Percentiles rank a stretch among this genome's conserved stretches.
Conservation (phyloP, 2,888 invertebrate species). For the Troglohyphantes excavatus region DNA sequence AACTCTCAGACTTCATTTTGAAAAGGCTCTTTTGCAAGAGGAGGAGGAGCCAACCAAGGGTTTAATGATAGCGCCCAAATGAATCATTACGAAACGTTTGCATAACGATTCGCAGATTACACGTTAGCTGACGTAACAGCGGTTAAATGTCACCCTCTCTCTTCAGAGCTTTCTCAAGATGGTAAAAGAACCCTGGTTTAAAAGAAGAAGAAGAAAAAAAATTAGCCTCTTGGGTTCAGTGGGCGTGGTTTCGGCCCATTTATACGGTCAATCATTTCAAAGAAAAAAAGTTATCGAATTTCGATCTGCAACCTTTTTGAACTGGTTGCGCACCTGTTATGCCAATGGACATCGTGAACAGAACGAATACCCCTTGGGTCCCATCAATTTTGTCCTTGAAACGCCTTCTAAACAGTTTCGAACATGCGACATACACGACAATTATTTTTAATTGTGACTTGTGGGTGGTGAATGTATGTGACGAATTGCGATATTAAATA, state of each 20-base stretch:
- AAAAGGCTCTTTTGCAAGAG: too few relatives aligned
- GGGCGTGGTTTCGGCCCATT: constrained; percentile 1
- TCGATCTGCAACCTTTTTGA: not conserved
- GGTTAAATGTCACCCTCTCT: not conserved
- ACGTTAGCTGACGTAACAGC: not conserved
- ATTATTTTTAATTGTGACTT: too few relatives aligned
- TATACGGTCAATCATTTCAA: not conserved
- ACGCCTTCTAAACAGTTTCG: too few relatives aligned
- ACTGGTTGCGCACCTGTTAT: too few relatives aligned
- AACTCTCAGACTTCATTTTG: too few relatives aligned
- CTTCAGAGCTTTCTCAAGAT: too few relatives aligned
- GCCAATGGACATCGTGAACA: too few relatives aligned
- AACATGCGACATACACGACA: too few relatives aligned
- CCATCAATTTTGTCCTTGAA: too few relatives aligned
- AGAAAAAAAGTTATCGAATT: not conserved
- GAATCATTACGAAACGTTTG: constrained; percentile 9
- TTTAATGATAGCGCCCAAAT: not conserved
- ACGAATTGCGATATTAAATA: too few relatives aligned
- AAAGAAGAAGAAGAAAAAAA: not conserved
- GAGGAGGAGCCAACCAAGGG: not conserved
- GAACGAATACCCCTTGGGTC: too few relatives aligned
- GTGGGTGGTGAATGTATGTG: too few relatives aligned
- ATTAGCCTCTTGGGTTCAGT: not conserved
- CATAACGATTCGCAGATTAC: not conserved
- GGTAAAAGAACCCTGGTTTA: not conserved